Percentiles rank a stretch among this genome's conserved stretches.
Conservation (phyloP, 2,888 invertebrate genomes). For the Lagria hirta region DNA sequence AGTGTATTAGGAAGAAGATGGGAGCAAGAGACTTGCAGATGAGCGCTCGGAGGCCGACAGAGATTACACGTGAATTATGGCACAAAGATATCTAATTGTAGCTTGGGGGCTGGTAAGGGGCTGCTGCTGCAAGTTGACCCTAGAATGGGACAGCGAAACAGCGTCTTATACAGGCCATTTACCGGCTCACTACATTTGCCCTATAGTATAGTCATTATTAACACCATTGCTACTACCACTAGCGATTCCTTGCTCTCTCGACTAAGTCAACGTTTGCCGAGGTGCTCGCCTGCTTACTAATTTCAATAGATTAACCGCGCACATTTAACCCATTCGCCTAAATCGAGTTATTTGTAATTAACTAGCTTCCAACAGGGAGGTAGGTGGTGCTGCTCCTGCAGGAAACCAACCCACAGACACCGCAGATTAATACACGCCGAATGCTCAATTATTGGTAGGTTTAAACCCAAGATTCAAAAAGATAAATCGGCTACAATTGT, state of each 20-base stretch:
- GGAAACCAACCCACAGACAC: conserved; percentile 26
- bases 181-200: conserved; percentile 55
- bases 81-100: conserved; percentile 60
- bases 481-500: no score
- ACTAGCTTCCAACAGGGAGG: conserved; percentile 47
- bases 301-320: conserved; percentile 57
- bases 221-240: no score
- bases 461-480: no score
- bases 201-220: conserved; percentile 50
- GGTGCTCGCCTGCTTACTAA: conserved; percentile 56
- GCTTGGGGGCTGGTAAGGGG: conserved; percentile 45
- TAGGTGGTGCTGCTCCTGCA: conserved; percentile 29
- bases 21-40: conserved; percentile 45
- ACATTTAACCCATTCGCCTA: conserved; percentile 55
- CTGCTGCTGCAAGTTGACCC: conserved; percentile 52
- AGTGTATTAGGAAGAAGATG: conserved; percentile 18
- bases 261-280: conserved; percentile 55
- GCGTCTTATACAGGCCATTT: conserved; percentile 51
- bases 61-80: conserved; percentile 65
- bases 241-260: no score
- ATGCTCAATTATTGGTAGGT: conserved; percentile 41
- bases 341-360: conserved; percentile 58
- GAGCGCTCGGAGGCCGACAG: conserved; percentile 54
- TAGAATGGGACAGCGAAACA: conserved; percentile 35
- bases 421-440: conserved; percentile 42